Percentiles rank a stretch among this genome's conserved stretches.
Evolutionary conservation across 2,113 vertebrate genomes (phyloP).

Genomic region (Ascaphus truei): DNA sequence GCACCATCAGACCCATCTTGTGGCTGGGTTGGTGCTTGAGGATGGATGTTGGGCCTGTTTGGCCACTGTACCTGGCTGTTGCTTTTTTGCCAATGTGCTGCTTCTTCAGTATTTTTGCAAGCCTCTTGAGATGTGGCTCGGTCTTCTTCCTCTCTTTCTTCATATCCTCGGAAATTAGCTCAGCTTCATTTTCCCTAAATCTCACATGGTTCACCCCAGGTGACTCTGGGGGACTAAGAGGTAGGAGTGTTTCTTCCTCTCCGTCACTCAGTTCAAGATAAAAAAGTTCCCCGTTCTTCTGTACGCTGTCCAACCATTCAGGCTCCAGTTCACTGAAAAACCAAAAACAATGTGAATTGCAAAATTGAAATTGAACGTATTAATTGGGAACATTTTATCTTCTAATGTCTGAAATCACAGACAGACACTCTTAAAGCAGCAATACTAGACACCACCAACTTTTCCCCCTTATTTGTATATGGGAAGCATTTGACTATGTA

Average conservation of each 20-base stretch:
- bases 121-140: constrained; percentile 70
- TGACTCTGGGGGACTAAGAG: constrained; percentile 52
- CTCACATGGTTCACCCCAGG: constrained; percentile 78
- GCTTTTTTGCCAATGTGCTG: constrained; percentile 54
- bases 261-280: constrained; percentile 91
- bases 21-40: constrained; percentile 74
- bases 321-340: constrained; percentile 82
- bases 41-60: constrained; percentile 74
- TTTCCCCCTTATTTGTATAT: no score
- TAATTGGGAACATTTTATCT: neutral
- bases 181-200: constrained; percentile 85
- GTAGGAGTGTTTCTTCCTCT: constrained; percentile 78
- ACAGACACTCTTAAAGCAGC: no score
- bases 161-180: constrained; percentile 74
- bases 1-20: constrained; percentile 58
- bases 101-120: constrained; percentile 77
- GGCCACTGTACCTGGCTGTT: constrained; percentile 38
- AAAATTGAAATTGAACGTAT: accelerated
- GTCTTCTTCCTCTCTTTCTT: constrained; percentile 58
- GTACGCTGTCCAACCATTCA: constrained; percentile 89
- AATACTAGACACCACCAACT: no score
- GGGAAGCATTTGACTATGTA: no score
- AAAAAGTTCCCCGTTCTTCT: constrained; percentile 92
- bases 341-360: neutral
- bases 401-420: neutral